Base-by-base conservation (phyloP, 2,888 invertebrate species). In the Dermolepida albohirtum region DNA sequence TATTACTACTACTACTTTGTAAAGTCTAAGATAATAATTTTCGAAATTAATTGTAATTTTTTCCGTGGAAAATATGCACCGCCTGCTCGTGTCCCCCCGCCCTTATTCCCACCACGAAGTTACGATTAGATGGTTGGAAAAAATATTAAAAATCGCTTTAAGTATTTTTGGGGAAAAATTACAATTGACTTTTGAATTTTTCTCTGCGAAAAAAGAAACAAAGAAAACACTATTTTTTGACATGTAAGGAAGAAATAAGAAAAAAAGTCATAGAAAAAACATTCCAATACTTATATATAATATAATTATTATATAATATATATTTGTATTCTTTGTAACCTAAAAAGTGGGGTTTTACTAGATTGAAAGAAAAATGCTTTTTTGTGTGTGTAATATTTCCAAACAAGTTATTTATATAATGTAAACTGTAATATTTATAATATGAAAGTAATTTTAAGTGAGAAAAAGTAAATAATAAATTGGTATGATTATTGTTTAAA, bases 211-310 rank as follows among this genome's bases (percentile, higher is more conserved):
- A 70, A 67, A 34, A 40, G 10, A 70, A 67, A 68, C 70, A 73
- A 69, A 73, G 74, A 77, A 73, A 77, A 80, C 77, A 80, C 80
- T 81, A 81, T 81, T 82, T 82, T 77, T 81, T 81, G 80, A 81
- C 79, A 78, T 78, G 76, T 77, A 59, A 59, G 34, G 34, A 34
- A 34, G 34, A 34, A 77, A 78, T 75, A 76, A 78, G 17, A 69
- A 54, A 62, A 68, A 62, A 54, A 63, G 63, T 64, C 39, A 49
- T 78, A 78, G 78, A 44, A 44, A 44, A 59, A 59, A 80, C 80
- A 81, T 80, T 80, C 80, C 80, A 81, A 64, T 59, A 51, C 64
- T 34, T 34, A 34, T 34, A 59, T 59, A 59, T 44, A 41, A 55
- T 55, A 55, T 55, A 55, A 59, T 59, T 73, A 70, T 71, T 70